Base-by-base conservation (phyloP, 2,113 vertebrate species). In the Caranx melampygus region DNA sequence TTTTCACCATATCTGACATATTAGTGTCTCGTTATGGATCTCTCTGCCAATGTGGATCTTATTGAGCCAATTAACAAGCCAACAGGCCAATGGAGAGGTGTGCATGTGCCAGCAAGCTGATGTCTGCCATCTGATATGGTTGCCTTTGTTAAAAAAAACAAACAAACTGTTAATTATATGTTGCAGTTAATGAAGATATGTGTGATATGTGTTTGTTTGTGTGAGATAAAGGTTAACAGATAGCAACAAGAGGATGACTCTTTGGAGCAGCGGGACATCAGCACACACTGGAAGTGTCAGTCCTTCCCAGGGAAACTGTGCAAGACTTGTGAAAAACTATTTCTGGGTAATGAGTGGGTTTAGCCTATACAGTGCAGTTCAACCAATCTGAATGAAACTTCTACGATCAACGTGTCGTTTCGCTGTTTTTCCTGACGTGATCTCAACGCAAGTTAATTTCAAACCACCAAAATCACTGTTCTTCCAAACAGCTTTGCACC, bases 1-100 rank as follows among this genome's bases (percentile, higher is more conserved):
- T 84, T 87, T 49, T 75, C 72, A 79, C 79, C 70, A 72, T 60
- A 83, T 78, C 49, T 59, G 40, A 74, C 61, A 61, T 74, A 42
- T 82, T 68, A 77, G 42, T 12, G 57, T 78, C 52, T 85, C 37
- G 20, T n/a, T 16, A 49, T 59, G 80, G 72, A 67, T 34, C 18
- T 47, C 34, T 47, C 34, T 0, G 64, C 85, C 80, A 82, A 66
- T 61, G 67, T 58, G 26, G 65, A 86, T 73, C 47, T 72, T 8
- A 82, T 26, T 55, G 59, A 35, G 60, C 79, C 59, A 62, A 79
- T 85, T 71, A 79, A 54, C 40, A n/a, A 14, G n/a, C 58, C 18
- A 34, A 5, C 45, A n/a, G 18, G 26, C 58, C 18, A 34, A 5
- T 4, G 2, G 51, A 79, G 60, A 35, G 26, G 6, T 8, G 26